These are phyloP conservation scores for Parthenolecanium corni DNA, from an alignment of 2,888 invertebrate genomes.

Conservation along the genomic window DNA sequence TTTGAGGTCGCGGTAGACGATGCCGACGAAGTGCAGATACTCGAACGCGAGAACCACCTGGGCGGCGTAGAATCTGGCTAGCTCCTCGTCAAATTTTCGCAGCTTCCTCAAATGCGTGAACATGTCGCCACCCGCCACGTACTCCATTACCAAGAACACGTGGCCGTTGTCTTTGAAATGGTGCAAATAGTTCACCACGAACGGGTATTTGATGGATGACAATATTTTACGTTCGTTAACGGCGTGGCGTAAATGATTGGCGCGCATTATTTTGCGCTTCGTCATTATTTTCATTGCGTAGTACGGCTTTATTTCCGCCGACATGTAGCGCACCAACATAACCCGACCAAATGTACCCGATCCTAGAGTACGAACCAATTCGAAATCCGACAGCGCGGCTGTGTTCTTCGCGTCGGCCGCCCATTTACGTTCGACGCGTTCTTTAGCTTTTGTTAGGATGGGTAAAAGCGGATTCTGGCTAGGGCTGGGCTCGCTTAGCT, in stretches of 20 bases:
- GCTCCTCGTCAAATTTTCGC: neutral
- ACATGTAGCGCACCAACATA: slow-evolving; percentile 5
- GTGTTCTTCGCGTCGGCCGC: neutral
- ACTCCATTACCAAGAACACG: slow-evolving; percentile 11
- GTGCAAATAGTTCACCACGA: neutral
- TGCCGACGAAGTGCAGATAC: slow-evolving; percentile 15
- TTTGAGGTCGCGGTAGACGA: slow-evolving; percentile 14
- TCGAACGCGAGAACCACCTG: slow-evolving; percentile 11
- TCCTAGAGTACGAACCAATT: slow-evolving; percentile 3
- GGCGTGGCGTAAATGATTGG: neutral
- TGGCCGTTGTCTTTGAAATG: slow-evolving; percentile 17
- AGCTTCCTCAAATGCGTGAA: neutral
- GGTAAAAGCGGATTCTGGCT: neutral
- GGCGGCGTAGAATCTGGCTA: slow-evolving; percentile 9
- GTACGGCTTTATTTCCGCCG: neutral
- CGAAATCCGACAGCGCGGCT: slow-evolving; percentile 10
- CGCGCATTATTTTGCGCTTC: neutral
- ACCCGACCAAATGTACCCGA: slow-evolving; percentile 5
- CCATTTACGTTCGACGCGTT: slow-evolving; percentile 10
- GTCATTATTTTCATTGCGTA: slow-evolving; percentile 17
- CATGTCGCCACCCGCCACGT: slow-evolving; percentile 10
- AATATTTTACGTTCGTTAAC: slow-evolving; percentile 3
- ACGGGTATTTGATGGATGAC: slow-evolving; percentile 1
- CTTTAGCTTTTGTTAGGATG: slow-evolving; percentile 7
- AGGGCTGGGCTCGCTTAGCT: neutral